Percentiles rank a stretch among this genome's conserved stretches.
These are phyloP conservation scores for Acanthiza pusilla DNA, from an alignment of 2,797 vertebrate genomes.

Conservation along the genomic window DNA sequence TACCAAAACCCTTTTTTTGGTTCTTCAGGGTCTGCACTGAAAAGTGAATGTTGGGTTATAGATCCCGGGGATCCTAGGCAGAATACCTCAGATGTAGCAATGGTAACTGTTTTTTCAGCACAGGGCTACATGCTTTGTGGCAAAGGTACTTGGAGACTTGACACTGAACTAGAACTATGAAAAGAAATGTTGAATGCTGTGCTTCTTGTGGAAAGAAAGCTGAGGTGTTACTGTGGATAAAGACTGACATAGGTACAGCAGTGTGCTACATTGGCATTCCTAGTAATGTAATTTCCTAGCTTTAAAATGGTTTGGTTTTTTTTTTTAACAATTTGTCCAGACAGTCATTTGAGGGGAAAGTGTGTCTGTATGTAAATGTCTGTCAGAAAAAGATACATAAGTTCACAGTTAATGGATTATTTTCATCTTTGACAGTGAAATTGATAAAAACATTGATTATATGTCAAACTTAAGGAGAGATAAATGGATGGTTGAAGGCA, in stretches of 20 bases:
- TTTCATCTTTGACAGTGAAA: constrained; percentile 85
- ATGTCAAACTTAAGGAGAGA: constrained; percentile 95
- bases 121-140: not conserved
- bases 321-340: not conserved
- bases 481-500: constrained; percentile 93
- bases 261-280: accelerated
- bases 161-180: not conserved
- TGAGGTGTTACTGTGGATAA: not conserved
- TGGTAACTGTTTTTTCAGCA: not conserved
- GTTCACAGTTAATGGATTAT: constrained; percentile 6
- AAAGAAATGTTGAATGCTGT: not conserved
- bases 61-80: not conserved
- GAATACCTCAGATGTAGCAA: not conserved
- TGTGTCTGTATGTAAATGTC: not conserved
- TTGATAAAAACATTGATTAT: constrained; percentile 95
- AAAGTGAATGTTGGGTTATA: not conserved
- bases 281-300: not conserved
- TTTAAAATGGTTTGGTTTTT: not conserved
- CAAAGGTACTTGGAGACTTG: not conserved
- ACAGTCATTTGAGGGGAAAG: not conserved
- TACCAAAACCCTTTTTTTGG: not conserved
- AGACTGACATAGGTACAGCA: not conserved
- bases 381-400: not conserved
- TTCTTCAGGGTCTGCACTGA: not conserved
- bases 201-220: not conserved